A percentile compares a stretch with the other conserved stretches of the same genome.
Conservation (phyloP, 2,797 vertebrate species). For the Bradypodion pumilum region DNA sequence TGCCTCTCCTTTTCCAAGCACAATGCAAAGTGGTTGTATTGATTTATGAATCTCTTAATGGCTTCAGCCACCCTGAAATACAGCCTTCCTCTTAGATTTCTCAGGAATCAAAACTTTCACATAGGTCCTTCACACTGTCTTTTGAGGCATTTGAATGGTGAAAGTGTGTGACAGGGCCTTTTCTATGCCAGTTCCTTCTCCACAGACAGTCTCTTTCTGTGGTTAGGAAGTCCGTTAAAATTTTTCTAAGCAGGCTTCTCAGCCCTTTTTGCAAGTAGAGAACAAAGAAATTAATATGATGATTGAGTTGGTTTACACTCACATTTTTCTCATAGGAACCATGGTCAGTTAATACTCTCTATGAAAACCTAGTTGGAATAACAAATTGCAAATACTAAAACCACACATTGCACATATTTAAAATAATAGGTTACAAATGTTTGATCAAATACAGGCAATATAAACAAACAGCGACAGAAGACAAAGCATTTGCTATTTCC, state of each 20-base stretch:
- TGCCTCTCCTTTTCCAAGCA: background rate
- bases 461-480: no score
- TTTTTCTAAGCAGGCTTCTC: background rate
- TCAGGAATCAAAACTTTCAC: background rate
- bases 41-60: background rate
- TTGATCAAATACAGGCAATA: no score
- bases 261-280: background rate
- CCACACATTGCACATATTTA: no score
- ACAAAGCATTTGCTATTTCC: no score
- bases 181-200: background rate
- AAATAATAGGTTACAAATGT: no score
- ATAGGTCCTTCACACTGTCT: background rate
- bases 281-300: no score
- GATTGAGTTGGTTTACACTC: no score
- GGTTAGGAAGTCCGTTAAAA: background rate
- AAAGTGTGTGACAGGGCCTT: background rate
- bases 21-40: background rate
- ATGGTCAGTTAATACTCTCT: no score
- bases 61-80: background rate
- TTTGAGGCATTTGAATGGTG: background rate
- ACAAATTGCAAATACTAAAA: no score
- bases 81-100: background rate
- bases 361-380: no score
- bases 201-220: background rate
- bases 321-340: no score